Evolutionary conservation across 2,888 invertebrate species (phyloP), one percentile per base, ranked within the genome.

Genomic region (Carcina quercana): DNA sequence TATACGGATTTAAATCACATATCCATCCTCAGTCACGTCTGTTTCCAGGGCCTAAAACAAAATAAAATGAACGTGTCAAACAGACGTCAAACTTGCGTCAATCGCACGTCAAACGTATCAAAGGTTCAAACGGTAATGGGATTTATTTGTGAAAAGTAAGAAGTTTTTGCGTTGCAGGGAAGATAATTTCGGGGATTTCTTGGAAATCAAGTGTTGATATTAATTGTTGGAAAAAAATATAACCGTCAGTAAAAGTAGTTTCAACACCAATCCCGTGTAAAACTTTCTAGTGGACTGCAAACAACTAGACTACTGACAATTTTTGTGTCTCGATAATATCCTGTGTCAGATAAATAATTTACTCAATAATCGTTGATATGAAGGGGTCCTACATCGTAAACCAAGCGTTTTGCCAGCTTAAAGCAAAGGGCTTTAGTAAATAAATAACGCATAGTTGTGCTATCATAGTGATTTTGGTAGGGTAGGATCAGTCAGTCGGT

Each of bases 141-240:
- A 24, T 22, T 7, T 22, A 11, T 22, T 22, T 22, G 22, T 11
- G 22, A 29, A 30, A 29, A 35, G 45, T 38, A 48, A 39, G 47
- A 52, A 54, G 47, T 50, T 59, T 50, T 46, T 53, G 49, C 41
- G 46, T 51, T 47, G 44, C 30, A 35, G 28, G 25, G 22, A 20
- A 32, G 12, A 40, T 20, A 25, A 24, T 11, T 32, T 17, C 15
- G 27, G 28, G 15, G 6, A 33, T 32, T 26, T 26, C 15, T 12
- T 29, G 13, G 19, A 15, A 6, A 28, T 25, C 24, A 29, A 24
- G 19, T 27, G 29, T 13, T 4, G 12, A 11, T 24, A 6, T 2
- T 12, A n/a, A 11, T 24, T 6, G 10, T 24, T 24, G 12, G 6
- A 12, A 3, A 24, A 6, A 6, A 11, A 11, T 11, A 11, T 6